Base-by-base conservation (phyloP, 2,113 vertebrate genomes). In the Gopherus flavomarginatus region DNA sequence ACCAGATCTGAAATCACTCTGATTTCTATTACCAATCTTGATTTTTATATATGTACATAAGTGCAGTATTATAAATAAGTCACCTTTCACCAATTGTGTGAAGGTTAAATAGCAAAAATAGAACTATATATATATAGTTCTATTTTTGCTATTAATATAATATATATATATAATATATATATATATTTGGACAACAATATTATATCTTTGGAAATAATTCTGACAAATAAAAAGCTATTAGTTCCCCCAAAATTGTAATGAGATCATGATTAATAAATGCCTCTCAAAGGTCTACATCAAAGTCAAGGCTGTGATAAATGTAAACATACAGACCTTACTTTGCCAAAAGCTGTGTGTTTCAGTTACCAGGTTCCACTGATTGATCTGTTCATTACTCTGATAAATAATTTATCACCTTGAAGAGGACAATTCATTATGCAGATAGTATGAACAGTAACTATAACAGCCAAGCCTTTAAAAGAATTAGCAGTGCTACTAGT, bases 231-330 rank as follows among this genome's bases (percentile, higher is more conserved):
- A 98, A 98, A 96, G 88, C 93, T 96, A 98, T 98, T 98, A 98
- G 97, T 97, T 95, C 95, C 95, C 94, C 83, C 94, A 92, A 97
- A 98, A 94, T 81, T 97, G 96, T 98, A 98, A 98, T 98, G 97
- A 98, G 98, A 97, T 97, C 94, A 96, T 98, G 98, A 98, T 98
- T 98, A 98, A 98, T 98, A 98, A 98, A 97, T 96, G 97, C n/a
- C 82, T 95, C 90, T 97, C 95, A 97, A 97, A 98, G 94, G 98
- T 98, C 97, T 98, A 93, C 87, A 97, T 98, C 97, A 98, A 98
- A 98, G 98, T 98, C 97, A 97, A 97, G 90, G 84, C 79, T 90
- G 95, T 98, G 98, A 98, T 98, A 97, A 98, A 98, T 98, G 97
- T 95, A 98, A 98, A 97, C 97, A 97, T 54, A 88, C 89, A 97